Conservation (phyloP, 2,113 vertebrate genomes). For the Stictonetta naevosa region DNA sequence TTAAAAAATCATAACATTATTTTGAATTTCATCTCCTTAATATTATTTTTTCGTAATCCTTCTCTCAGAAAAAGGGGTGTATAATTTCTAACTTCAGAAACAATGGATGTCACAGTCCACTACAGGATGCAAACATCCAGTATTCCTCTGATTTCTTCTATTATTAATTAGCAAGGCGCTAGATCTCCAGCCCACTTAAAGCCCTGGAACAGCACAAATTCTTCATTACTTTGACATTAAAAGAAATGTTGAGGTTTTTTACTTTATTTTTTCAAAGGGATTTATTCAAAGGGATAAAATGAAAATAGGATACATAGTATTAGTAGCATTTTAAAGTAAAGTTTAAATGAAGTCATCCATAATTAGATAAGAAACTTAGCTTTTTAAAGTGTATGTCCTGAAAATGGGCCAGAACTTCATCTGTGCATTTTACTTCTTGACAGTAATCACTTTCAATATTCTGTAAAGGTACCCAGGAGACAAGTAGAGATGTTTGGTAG, state of each 20-base stretch:
- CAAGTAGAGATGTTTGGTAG: constrained; percentile 62
- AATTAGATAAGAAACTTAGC: constrained; percentile 51
- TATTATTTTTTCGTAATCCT: not conserved
- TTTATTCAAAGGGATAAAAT: not conserved
- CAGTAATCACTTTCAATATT: constrained; percentile 79
- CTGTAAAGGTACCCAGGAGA: constrained; percentile 70
- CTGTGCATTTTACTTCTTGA: constrained; percentile 74
- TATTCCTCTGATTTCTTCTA: not conserved
- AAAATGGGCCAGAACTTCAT: constrained; percentile 72
- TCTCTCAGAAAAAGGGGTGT: not conserved
- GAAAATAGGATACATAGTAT: constrained; percentile 19
- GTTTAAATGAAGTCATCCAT: constrained; percentile 45
- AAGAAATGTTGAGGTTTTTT: not conserved
- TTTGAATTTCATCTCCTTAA: not conserved
- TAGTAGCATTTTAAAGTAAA: constrained; percentile 24
- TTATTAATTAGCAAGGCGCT: not conserved
- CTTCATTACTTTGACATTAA: not conserved
- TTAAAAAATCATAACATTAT: not conserved
- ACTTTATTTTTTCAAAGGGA: not conserved
- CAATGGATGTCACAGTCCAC: not conserved
- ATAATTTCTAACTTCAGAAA: not conserved
- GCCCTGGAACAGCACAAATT: not conserved
- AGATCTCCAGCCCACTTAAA: not conserved
- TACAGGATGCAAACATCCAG: not conserved
- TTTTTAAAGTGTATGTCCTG: constrained; percentile 45